Evolutionary conservation across 2,113 vertebrate species (phyloP), one percentile per base, ranked within the genome.

Genomic region (Spea bombifrons): DNA sequence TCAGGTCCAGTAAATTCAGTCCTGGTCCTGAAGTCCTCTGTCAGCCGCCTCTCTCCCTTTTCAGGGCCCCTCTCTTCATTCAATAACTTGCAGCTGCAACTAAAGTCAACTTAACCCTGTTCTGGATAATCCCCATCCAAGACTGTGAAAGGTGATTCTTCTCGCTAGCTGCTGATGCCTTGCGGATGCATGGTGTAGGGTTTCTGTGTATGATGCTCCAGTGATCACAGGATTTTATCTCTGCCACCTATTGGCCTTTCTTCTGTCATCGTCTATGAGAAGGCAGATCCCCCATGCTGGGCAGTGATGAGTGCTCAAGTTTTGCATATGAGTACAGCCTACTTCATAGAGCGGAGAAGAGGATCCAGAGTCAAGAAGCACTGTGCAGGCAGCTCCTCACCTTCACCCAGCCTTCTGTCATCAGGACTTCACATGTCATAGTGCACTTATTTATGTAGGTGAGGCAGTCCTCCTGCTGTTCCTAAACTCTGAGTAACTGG

Each of bases 321-420:
- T 67, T 65, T 44, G 43, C 30, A 67, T 67, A 8, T 13, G 44
- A 3, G 55, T 48, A 61, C 43, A 17, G 44, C 13, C 16, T 63
- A 8, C 55, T 63, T 74, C 63, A 74, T 63, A 74, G 47, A 63
- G 45, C 44, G 30, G n/a, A 15, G 75, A 17, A 68, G 50, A 17
- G 53, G 13, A 67, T 17, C 47, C 49, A 8, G 43, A 46, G 45
- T 61, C 71, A 7, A 8, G 50, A 65, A 50, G 65, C 64, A 74
- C 45, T 67, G 12, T 69, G 71, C 45, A 71, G 57, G 15, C 17
- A 65, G 57, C 53, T 74, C 65, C 49, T 67, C 78, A 80, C 68
- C 45, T 71, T 67, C 71, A 66, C 61, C 71, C 78, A 80, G 53
- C 70, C 78, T 71, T 67, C 71, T 74, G 57, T 52, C 78, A 80